Percentiles rank a stretch among this genome's conserved stretches.
Conservation (phyloP, 1,140 invertebrate genomes). For the Brachionus asplanchnoidis region DNA sequence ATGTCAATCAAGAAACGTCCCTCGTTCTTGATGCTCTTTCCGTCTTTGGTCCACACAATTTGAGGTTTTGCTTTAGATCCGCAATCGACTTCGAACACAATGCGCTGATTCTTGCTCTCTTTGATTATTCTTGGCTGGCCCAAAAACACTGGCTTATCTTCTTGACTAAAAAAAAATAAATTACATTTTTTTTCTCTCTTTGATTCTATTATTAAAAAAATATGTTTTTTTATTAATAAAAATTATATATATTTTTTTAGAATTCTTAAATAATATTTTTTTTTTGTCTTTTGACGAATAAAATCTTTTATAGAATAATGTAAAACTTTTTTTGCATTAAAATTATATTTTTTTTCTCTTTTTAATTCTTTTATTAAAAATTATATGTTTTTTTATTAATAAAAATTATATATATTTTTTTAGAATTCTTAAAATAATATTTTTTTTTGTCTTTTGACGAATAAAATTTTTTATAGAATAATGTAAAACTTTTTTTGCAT, state of each 20-base stretch:
- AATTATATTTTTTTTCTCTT: too few species aligned
- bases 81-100: constrained; percentile 36
- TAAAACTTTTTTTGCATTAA: not conserved
- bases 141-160: constrained; percentile 31
- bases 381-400: too few species aligned
- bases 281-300: not conserved
- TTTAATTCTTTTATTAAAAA: too few species aligned
- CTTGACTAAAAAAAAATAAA: not conserved
- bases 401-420: too few species aligned
- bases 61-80: constrained; percentile 46
- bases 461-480: not conserved
- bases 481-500: not conserved
- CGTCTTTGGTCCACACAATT: constrained; percentile 49
- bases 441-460: too few species aligned
- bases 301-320: not conserved
- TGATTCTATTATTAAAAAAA: too few species aligned
- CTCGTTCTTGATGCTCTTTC: constrained; percentile 49
- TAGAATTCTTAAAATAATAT: too few species aligned
- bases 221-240: too few species aligned
- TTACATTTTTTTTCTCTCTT: too few species aligned
- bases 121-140: constrained; percentile 27
- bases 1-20: constrained; percentile 49
- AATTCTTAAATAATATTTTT: too few species aligned
- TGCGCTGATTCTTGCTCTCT: constrained; percentile 29
- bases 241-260: too few species aligned